A percentile compares a stretch with the other conserved stretches of the same genome.
phyloP scores from a whole-genome alignment of 2,113 vertebrate genomes.

The Callionymus lyra region DNA sequence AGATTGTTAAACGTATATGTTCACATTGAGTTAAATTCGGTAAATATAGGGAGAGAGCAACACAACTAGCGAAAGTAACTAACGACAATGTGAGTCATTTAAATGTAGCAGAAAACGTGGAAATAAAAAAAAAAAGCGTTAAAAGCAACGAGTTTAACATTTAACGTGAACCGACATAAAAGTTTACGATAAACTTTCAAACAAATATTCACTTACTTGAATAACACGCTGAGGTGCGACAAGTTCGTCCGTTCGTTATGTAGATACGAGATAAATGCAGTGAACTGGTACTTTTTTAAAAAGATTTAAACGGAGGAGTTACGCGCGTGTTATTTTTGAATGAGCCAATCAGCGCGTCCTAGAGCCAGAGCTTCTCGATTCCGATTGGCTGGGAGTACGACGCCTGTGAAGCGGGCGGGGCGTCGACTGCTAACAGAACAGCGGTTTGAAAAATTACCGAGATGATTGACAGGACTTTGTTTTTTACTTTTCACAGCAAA shows the following conservation, averaged over 20 bases:
- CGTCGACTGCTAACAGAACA: too few species aligned
- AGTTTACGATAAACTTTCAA: not conserved
- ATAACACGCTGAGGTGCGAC: not conserved
- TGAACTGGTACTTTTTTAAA: slow-evolving; percentile 14
- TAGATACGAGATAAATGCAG: not conserved
- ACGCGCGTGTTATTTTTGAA: slow-evolving; percentile 52
- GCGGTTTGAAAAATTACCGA: not conserved
- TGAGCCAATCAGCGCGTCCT: slow-evolving; percentile 55
- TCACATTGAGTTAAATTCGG: too few species aligned
- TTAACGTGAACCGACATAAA: too few species aligned
- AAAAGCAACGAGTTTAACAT: too few species aligned
- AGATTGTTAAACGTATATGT: too few species aligned
- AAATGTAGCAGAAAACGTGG: too few species aligned
- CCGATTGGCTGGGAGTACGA: slow-evolving; percentile 40
- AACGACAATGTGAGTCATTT: too few species aligned
- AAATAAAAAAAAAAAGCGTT: too few species aligned
- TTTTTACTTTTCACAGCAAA: too few species aligned
- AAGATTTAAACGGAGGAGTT: slow-evolving; percentile 57
- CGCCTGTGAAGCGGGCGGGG: slow-evolving; percentile 8
- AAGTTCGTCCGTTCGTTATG: not conserved
- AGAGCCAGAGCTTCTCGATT: not conserved
- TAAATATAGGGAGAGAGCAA: too few species aligned
- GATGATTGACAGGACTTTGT: too few species aligned
- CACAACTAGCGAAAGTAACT: too few species aligned
- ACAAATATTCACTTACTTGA: slow-evolving; percentile 29